phyloP scores from a whole-genome alignment of 2,113 vertebrate genomes.

The Oncorhynchus tshawytscha region DNA sequence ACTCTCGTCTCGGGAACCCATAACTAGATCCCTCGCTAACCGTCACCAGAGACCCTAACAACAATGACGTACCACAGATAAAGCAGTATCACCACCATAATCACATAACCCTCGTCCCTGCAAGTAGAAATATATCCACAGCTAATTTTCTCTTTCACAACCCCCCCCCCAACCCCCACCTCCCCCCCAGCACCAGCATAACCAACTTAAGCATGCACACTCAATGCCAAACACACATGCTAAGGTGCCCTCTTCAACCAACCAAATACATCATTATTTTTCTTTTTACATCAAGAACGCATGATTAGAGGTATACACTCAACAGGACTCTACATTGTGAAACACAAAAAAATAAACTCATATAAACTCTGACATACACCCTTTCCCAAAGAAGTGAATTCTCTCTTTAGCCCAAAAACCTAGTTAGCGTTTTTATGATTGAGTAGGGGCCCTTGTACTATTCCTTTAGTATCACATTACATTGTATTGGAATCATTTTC shows the following conservation, averaged over 20 bases:
- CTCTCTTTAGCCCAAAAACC: not conserved
- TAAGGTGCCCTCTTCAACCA: not conserved
- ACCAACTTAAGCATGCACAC: not conserved
- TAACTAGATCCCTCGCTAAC: too few relatives aligned
- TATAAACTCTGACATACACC: constrained; percentile 9
- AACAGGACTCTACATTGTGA: not conserved
- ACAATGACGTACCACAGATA: not conserved
- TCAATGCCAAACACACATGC: not conserved
- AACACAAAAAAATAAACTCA: not conserved
- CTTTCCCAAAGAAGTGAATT: constrained; percentile 2
- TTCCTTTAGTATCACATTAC: constrained; percentile 12
- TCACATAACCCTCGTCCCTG: too few relatives aligned
- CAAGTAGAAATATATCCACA: not conserved
- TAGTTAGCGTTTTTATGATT: constrained; percentile 33
- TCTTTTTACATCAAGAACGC: not conserved
- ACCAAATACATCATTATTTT: not conserved
- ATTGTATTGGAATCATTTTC: constrained; percentile 14
- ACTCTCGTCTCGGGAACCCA: too few relatives aligned
- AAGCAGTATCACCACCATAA: not conserved
- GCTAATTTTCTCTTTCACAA: not conserved
- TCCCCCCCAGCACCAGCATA: not conserved
- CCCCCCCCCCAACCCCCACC: too few relatives aligned
- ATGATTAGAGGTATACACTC: not conserved
- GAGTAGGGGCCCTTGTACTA: constrained; percentile 17
- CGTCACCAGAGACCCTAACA: too few relatives aligned